phyloP scores from a whole-genome alignment of 2,113 vertebrate genomes.

The Campylomormyrus tamandua region DNA sequence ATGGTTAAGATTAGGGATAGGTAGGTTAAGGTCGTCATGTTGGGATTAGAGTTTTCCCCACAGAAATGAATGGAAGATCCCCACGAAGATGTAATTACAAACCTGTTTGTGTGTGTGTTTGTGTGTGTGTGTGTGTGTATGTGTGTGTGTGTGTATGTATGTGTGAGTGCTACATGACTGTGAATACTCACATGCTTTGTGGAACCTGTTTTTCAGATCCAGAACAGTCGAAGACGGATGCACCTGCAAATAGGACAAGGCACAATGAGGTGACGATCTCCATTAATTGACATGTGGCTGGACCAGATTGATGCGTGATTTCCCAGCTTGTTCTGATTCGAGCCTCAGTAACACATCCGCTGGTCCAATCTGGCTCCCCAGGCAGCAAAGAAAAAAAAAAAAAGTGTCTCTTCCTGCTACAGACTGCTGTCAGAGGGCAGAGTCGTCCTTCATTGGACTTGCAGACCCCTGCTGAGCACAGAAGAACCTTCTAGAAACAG shows the following conservation, averaged over 20 bases:
- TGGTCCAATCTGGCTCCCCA: neutral
- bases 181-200: conserved; percentile 64
- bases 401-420: neutral
- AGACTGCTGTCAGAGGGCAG: conserved; percentile 32
- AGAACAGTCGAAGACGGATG: conserved; percentile 61
- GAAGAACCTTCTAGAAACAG: conserved; percentile 30
- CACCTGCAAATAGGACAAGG: conserved; percentile 56
- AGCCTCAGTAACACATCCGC: conserved; percentile 13
- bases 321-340: conserved; percentile 32
- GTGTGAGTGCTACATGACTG: neutral
- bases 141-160: neutral
- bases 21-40: no score
- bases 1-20: no score
- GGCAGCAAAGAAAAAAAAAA: neutral
- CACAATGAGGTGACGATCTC: conserved; percentile 37
- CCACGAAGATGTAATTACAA: no score
- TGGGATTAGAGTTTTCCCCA: no score
- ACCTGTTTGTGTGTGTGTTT: neutral
- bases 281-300: conserved; percentile 6
- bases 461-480: conserved; percentile 39
- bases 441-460: conserved; percentile 29
- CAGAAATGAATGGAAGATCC: no score
- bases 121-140: neutral
- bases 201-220: conserved; percentile 68
- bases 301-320: conserved; percentile 36